Evolutionary conservation across 2,113 vertebrate genomes (phyloP).

Genomic region (Lates calcarifer): DNA sequence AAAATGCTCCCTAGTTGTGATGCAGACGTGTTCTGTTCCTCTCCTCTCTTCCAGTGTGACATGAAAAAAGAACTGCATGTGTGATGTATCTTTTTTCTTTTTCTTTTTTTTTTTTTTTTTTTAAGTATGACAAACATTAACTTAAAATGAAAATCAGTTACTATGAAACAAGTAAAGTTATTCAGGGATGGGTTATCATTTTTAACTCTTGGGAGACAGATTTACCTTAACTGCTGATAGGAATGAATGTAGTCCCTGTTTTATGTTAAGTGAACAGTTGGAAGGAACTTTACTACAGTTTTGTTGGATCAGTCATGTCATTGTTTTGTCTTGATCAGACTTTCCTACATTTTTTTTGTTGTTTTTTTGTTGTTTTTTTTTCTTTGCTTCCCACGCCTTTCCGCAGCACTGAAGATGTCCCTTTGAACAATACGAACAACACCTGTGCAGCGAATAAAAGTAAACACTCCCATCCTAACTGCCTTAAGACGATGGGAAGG

Average conservation of each 20-base stretch:
- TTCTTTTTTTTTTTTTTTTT: not conserved
- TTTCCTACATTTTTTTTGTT: no score
- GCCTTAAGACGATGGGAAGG: conserved; percentile 61
- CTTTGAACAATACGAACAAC: not conserved
- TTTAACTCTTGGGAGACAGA: conserved; percentile 5
- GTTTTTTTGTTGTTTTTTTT: not conserved
- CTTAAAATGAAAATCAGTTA: not conserved
- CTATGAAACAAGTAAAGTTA: conserved; percentile 3
- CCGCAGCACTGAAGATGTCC: not conserved
- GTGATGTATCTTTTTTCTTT: not conserved
- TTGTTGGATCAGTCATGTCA: not conserved
- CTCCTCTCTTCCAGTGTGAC: not conserved
- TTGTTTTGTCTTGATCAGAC: not conserved
- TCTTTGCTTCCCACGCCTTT: not conserved
- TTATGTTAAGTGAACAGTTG: not conserved
- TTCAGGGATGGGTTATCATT: not conserved
- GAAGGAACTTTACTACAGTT: not conserved
- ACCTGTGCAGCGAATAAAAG: conserved; percentile 14
- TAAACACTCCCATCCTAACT: conserved; percentile 29
- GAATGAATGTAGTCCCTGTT: conserved; percentile 30
- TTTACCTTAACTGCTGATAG: conserved; percentile 43
- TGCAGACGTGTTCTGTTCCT: not conserved
- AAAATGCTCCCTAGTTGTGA: not conserved
- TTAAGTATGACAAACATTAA: not conserved
- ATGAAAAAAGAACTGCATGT: not conserved